Base-by-base conservation (phyloP, 1,140 invertebrate genomes). In the Drosophila watanabei region DNA sequence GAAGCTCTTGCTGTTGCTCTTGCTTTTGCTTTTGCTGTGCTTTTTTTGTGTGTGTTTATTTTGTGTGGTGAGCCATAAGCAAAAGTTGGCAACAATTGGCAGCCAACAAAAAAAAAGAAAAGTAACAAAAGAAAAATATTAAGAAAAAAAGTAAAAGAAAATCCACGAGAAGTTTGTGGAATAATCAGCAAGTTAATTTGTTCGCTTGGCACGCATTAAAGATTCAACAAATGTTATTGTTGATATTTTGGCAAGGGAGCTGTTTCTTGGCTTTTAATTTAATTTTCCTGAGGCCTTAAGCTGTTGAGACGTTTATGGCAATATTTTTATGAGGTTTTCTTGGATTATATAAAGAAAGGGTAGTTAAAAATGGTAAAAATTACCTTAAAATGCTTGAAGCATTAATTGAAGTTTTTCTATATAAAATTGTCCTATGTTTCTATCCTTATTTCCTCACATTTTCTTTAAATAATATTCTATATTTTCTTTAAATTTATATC, bases 71-170 rank as follows among this genome's bases (percentile, higher is more conserved):
- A 65, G 43, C 69, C 43, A 46, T 41, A 58, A 60, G 73, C 48
- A 77, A 54, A 65, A 80, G 68, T 75, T 75, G 68, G 51, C 43
- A 60, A 59, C 70, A 72, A 72, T 57, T 48, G 69, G 64, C 49
- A 48, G 68, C 16, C 24, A 70, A 58, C 1, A 24, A 24, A 71
- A 28, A 51, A 14, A 41, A n/a, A 33, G 24, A 60, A 5, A 28
- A 16, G 37, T 32, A 41, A 28, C 37, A 52, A 24, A 24, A 51
- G 48, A 35, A 45, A 62, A 63, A 63, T 63, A 24, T 48, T 35
- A 39, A 24, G 14, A 1, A 32, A 24, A 52, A 35, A 20, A 33
- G 39, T 1, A 59, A n/a, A 24, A 20, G 33, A 39, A 28, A 39
- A 54, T 20, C 14, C 39, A 20, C n/a, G 14, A 65, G 33, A 62